Conservation (phyloP, 2,113 vertebrate species). For the Bucco capensis region DNA sequence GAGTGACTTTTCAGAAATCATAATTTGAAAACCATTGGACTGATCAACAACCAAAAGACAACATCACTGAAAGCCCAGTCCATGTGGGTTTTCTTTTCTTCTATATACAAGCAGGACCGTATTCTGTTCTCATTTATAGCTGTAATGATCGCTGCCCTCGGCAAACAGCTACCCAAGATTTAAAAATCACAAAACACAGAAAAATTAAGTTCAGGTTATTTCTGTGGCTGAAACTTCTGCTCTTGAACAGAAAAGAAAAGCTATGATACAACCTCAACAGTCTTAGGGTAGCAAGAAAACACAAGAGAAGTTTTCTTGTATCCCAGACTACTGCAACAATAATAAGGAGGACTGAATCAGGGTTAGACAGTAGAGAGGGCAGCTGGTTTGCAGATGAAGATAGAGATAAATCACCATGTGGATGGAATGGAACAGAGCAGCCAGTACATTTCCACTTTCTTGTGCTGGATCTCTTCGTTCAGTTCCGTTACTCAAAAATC, state of each 20-base stretch:
- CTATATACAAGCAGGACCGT: background rate
- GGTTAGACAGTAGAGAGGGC: background rate
- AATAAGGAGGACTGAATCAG: background rate
- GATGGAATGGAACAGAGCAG: background rate
- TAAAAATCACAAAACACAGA: background rate
- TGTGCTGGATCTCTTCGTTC: background rate
- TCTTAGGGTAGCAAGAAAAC: background rate
- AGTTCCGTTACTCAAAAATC: background rate
- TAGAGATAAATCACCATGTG: background rate
- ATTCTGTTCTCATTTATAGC: slow-evolving; percentile 18
- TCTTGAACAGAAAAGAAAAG: background rate
- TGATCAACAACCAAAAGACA: slow-evolving; percentile 38
- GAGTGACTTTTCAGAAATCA: slow-evolving; percentile 9
- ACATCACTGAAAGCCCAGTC: background rate
- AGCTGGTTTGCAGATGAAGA: slow-evolving; percentile 28
- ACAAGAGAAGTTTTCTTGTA: background rate
- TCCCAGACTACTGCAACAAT: background rate
- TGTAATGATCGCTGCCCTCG: background rate
- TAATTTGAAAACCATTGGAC: slow-evolving; percentile 27
- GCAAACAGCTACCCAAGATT: slow-evolving; percentile 10
- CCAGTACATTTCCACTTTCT: slow-evolving; percentile 16
- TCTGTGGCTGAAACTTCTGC: background rate
- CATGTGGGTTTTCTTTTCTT: background rate
- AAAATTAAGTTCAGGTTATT: background rate
- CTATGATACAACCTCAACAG: background rate